A percentile compares a stretch with the other conserved stretches of the same genome.
phyloP scores from a whole-genome alignment of 2,113 vertebrate species.

The Passer domesticus region DNA sequence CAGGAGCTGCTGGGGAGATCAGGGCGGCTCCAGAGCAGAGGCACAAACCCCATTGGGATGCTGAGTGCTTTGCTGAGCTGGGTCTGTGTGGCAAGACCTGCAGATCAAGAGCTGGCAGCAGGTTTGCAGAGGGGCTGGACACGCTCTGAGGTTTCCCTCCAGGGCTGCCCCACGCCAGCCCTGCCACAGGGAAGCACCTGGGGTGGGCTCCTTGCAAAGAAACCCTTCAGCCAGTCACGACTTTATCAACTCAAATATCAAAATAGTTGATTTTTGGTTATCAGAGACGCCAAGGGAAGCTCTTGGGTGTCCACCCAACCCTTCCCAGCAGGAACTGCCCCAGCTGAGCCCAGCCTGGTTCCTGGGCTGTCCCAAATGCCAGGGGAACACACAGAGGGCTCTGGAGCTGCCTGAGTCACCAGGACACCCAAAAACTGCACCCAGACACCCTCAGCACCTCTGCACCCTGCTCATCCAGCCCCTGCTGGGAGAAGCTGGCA shows the following conservation, averaged over 20 bases:
- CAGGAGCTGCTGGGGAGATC: background rate
- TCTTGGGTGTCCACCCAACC: background rate
- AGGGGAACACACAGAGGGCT: background rate
- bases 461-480: background rate
- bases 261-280: background rate
- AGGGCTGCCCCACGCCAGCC: background rate
- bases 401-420: background rate
- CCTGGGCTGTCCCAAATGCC: background rate
- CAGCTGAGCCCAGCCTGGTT: background rate
- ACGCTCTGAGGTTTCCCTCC: background rate
- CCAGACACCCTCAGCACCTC: background rate
- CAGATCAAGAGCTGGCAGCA: background rate
- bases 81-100: rapidly evolving
- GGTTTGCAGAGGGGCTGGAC: background rate
- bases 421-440: rapidly evolving
- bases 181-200: background rate
- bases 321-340: background rate
- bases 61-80: background rate
- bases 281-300: background rate
- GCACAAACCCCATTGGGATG: background rate
- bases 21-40: background rate
- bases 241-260: background rate
- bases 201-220: background rate
- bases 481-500: background rate
- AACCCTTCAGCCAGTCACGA: background rate